These are phyloP conservation scores for Passer montanus DNA, from an alignment of 2,113 vertebrate species.

Conservation along the genomic window DNA sequence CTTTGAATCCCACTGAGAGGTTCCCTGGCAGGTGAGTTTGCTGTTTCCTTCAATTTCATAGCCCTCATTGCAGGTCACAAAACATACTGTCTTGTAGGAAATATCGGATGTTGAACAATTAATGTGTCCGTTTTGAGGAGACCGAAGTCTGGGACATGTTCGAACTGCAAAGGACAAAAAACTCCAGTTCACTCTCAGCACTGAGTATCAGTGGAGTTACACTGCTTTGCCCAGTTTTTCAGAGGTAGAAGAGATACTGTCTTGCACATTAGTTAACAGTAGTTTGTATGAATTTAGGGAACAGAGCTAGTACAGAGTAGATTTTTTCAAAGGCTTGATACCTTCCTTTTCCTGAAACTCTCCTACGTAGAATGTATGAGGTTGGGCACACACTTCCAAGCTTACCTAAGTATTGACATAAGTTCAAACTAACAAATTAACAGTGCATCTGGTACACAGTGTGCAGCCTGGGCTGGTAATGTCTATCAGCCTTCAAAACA, in stretches of 20 bases:
- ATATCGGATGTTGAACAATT: conserved; percentile 81
- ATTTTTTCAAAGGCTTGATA: neutral
- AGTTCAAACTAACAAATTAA: neutral
- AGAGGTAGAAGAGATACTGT: neutral
- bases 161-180: conserved; percentile 75
- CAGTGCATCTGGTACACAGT: neutral
- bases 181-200: neutral
- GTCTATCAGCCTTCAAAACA: neutral
- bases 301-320: neutral
- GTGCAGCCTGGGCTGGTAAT: neutral
- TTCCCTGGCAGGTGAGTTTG: conserved; percentile 85
- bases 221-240: neutral
- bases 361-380: neutral
- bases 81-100: conserved; percentile 82
- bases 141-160: conserved; percentile 82
- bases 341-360: neutral
- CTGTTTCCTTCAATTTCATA: conserved; percentile 85
- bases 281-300: neutral
- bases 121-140: conserved; percentile 81
- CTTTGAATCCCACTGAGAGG: conserved; percentile 87
- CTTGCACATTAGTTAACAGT: neutral
- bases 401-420: neutral
- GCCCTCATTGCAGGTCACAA: conserved; percentile 84
- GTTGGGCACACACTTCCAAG: neutral
- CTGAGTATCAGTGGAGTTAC: neutral